Evolutionary conservation across 2,888 invertebrate species (phyloP).

Genomic region (Ophonus ardosiacus): DNA sequence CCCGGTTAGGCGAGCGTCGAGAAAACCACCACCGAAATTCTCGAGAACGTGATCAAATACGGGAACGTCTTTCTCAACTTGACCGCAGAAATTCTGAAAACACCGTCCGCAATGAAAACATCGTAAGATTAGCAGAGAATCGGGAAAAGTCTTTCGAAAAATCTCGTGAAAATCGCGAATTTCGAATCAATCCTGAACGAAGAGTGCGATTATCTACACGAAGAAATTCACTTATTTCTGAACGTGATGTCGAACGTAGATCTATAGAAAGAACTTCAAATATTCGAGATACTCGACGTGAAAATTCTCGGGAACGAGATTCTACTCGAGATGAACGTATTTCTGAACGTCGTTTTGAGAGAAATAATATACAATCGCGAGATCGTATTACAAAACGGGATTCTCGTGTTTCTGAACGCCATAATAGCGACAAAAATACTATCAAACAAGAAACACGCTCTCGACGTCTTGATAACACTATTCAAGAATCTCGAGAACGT

Average conservation of each 20-base stretch:
- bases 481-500: neutral
- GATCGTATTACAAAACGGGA: neutral
- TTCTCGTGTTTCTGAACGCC: neutral
- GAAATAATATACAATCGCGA: neutral
- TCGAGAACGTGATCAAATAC: constrained; percentile 4
- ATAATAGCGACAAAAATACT: neutral
- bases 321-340: neutral
- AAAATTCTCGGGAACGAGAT: neutral
- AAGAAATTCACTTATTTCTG: neutral
- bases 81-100: neutral
- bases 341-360: neutral
- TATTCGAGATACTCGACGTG: neutral
- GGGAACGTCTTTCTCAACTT: constrained; percentile 5
- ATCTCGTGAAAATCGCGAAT: constrained; percentile 3
- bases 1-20: neutral
- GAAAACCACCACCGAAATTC: neutral
- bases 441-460: neutral
- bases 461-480: neutral
- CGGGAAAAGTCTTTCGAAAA: neutral
- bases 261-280: neutral
- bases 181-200: neutral
- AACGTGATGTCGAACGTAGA: neutral
- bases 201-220: neutral
- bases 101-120: neutral
- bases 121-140: neutral